Evolutionary conservation across 2,888 invertebrate genomes (phyloP).

Genomic region (Agonopterix subpropinquella): DNA sequence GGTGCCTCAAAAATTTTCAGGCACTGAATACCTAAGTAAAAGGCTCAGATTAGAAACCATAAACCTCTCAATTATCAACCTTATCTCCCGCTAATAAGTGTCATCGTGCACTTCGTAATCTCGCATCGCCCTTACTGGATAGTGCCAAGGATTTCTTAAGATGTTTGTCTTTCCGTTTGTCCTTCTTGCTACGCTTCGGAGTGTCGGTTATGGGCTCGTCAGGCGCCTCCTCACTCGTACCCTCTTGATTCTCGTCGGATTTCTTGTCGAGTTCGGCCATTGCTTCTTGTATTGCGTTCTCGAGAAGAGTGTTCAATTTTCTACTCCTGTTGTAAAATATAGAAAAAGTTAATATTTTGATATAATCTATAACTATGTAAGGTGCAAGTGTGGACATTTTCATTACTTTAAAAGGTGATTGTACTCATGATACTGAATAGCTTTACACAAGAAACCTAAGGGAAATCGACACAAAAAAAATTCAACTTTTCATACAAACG

Average conservation of each 20-base stretch:
- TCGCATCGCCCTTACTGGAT: slow-evolving; percentile 45
- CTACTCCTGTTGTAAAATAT: slow-evolving; percentile 81
- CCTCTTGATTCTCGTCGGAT: slow-evolving; percentile 45
- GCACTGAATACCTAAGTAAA: no score
- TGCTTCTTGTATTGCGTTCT: slow-evolving; percentile 94
- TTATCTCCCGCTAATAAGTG: slow-evolving; percentile 5
- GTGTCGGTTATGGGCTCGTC: slow-evolving; percentile 26
- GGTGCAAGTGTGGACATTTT: background rate
- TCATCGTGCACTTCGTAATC: slow-evolving; percentile 73
- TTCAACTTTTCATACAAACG: no score
- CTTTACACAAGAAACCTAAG: no score
- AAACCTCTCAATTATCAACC: no score
- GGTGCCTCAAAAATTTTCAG: no score
- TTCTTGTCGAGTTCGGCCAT: slow-evolving; percentile 91
- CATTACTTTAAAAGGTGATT: no score
- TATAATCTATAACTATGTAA: background rate
- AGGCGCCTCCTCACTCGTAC: slow-evolving; percentile 4
- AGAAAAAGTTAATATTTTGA: background rate
- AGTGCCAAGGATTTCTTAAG: slow-evolving; percentile 31
- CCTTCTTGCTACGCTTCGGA: slow-evolving; percentile 40
- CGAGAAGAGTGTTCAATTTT: slow-evolving; percentile 92
- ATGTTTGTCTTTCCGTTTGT: slow-evolving; percentile 43
- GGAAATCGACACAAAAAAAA: no score
- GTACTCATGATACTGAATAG: no score
- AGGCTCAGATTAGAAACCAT: no score